Evolutionary conservation across 2,888 invertebrate genomes (phyloP).

Genomic region (Sepiola atlantica): DNA sequence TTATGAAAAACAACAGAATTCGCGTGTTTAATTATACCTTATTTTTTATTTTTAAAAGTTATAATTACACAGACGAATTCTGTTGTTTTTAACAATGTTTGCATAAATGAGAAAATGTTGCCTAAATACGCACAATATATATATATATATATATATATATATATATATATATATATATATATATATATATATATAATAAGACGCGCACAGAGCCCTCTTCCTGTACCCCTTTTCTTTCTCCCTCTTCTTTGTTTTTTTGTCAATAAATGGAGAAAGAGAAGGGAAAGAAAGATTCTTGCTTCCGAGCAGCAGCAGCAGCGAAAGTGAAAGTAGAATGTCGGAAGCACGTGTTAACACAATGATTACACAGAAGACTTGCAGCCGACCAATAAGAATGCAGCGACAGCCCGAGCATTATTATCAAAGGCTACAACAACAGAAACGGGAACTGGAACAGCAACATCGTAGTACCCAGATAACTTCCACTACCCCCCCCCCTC

Average conservation of each 20-base stretch:
- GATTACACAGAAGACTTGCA: background rate
- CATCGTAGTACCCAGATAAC: background rate
- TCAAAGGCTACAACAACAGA: background rate
- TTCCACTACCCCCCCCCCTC: too few relatives aligned
- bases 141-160: too few relatives aligned
- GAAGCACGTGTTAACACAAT: constrained; percentile 6
- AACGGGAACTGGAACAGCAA: background rate
- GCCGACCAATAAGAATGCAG: background rate
- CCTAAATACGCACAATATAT: too few relatives aligned
- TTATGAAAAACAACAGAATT: too few relatives aligned
- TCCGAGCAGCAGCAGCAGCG: background rate
- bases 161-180: too few relatives aligned
- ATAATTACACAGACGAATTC: too few relatives aligned
- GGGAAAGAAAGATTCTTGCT: background rate
- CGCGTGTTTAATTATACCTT: too few relatives aligned
- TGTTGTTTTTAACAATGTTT: too few relatives aligned
- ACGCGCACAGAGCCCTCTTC: background rate
- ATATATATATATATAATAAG: too few relatives aligned
- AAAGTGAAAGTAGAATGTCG: background rate
- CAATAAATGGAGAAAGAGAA: background rate
- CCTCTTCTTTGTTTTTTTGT: background rate
- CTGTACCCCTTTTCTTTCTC: too few relatives aligned
- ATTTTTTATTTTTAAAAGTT: too few relatives aligned
- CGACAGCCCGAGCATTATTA: background rate
- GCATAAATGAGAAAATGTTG: too few relatives aligned